Percentiles rank a stretch among this genome's conserved stretches.
Conservation (phyloP, 1,140 invertebrate species). For the Trichogramma pretiosum region DNA sequence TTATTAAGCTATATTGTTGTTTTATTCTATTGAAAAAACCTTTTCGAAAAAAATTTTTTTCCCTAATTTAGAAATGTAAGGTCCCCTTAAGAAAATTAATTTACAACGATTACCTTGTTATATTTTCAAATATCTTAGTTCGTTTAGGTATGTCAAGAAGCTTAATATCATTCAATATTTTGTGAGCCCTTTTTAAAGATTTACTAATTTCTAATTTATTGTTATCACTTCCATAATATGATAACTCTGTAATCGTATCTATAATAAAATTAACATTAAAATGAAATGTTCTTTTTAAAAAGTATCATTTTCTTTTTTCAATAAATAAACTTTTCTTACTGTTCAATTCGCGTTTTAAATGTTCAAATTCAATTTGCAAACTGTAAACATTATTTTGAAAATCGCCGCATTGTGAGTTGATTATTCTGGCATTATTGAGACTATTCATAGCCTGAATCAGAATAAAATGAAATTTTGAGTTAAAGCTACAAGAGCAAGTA, state of each 20-base stretch:
- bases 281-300: background rate
- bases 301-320: background rate
- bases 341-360: constrained; percentile 29
- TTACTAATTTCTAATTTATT: constrained; percentile 51
- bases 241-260: constrained; percentile 41
- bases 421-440: constrained; percentile 23
- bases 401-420: constrained; percentile 33
- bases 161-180: constrained; percentile 49
- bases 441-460: constrained; percentile 23
- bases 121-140: constrained; percentile 39
- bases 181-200: constrained; percentile 50
- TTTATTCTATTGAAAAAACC: no score
- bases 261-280: constrained; percentile 1
- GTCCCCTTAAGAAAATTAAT: background rate
- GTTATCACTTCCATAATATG: constrained; percentile 48
- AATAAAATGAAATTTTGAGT: background rate
- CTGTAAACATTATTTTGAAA: constrained; percentile 39
- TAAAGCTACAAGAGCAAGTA: background rate
- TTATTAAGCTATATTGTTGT: no score
- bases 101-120: constrained; percentile 34
- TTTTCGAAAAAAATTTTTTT: no score
- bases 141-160: constrained; percentile 42
- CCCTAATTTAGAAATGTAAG: no score
- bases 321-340: constrained; percentile 18
- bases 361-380: constrained; percentile 31